These are phyloP conservation scores for Prosopocoilus inquinatus DNA, from an alignment of 2,888 invertebrate species.

Conservation along the genomic window DNA sequence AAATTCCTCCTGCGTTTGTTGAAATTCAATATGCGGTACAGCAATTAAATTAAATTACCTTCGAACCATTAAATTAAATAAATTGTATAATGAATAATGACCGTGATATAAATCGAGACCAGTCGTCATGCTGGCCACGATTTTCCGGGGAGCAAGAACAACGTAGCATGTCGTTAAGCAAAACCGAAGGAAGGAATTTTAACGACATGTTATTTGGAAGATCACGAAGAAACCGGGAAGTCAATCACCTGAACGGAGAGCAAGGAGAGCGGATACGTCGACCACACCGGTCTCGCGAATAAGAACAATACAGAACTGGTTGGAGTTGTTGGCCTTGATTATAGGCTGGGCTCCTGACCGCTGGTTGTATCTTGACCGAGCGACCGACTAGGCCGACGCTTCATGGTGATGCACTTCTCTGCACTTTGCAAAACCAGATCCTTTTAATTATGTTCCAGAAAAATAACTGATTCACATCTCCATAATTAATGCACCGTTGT, in stretches of 20 bases:
- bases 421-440: no score
- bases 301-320: constrained; percentile 31
- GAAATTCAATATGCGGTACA: no score
- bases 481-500: no score
- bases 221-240: not conserved
- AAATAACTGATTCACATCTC: no score
- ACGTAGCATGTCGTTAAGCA: not conserved
- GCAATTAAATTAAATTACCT: no score
- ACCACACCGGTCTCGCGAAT: constrained; percentile 19
- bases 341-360: constrained; percentile 17
- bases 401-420: constrained; percentile 10
- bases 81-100: no score
- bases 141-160: not conserved
- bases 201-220: no score
- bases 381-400: constrained; percentile 24
- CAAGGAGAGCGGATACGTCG: not conserved
- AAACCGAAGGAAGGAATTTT: no score
- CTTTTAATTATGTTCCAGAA: no score
- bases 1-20: no score
- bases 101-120: no score
- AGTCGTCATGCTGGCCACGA: not conserved
- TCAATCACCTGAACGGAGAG: constrained; percentile 1
- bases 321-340: constrained; percentile 29
- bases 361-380: constrained; percentile 23
- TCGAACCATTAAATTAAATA: no score